Evolutionary conservation across 1,140 invertebrate species (phyloP).

Genomic region (Drosophila hydei): DNA sequence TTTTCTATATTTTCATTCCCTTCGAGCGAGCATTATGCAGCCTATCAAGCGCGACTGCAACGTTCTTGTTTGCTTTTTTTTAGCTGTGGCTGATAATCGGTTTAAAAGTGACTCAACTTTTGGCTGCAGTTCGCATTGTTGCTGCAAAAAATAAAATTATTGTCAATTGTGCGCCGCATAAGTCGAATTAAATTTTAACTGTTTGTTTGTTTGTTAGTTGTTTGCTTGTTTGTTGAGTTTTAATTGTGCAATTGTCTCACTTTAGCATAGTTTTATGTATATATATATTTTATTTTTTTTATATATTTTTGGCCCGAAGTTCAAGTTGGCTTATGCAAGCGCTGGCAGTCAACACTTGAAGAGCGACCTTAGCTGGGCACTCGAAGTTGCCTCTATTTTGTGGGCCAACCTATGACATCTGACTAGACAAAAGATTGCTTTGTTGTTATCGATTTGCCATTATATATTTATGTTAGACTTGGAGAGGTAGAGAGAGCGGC

Average conservation of each 20-base stretch:
- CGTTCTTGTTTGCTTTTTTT: background rate
- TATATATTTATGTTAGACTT: slow-evolving; percentile 49
- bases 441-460: slow-evolving; percentile 63
- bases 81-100: slow-evolving; percentile 56
- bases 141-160: slow-evolving; percentile 57
- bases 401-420: slow-evolving; percentile 56
- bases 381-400: background rate
- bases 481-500: background rate
- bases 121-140: slow-evolving; percentile 48
- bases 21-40: no score
- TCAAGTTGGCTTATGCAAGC: slow-evolving; percentile 54
- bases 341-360: slow-evolving; percentile 29
- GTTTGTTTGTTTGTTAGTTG: slow-evolving; percentile 26
- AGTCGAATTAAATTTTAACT: slow-evolving; percentile 67
- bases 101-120: slow-evolving; percentile 70
- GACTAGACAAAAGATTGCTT: slow-evolving; percentile 27
- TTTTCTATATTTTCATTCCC: slow-evolving; percentile 14
- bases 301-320: slow-evolving; percentile 48
- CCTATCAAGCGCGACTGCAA: no score
- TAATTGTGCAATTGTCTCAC: slow-evolving; percentile 66
- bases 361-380: slow-evolving; percentile 52
- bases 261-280: slow-evolving; percentile 19
- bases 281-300: slow-evolving; percentile 9
- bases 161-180: slow-evolving; percentile 72
- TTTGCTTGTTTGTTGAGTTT: slow-evolving; percentile 47